phyloP scores from a whole-genome alignment of 2,888 invertebrate species.

The Rhopalosiphum nymphaeae region DNA sequence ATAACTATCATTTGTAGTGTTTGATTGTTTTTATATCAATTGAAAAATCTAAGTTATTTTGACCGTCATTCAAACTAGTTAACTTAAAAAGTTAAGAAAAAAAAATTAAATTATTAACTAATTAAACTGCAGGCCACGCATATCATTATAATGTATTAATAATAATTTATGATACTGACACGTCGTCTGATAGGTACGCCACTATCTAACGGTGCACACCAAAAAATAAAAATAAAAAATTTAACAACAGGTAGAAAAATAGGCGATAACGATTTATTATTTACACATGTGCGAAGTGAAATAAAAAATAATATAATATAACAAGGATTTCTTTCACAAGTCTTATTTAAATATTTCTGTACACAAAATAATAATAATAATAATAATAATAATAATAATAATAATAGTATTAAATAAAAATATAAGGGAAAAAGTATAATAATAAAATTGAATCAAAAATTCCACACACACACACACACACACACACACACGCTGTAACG shows the following conservation, averaged over 20 bases:
- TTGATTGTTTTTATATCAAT: neutral
- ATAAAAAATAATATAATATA: slow-evolving; percentile 63
- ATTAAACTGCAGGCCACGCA: neutral
- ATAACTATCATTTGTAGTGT: neutral
- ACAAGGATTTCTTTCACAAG: slow-evolving; percentile 61
- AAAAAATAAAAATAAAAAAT: neutral
- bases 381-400: slow-evolving; percentile 11
- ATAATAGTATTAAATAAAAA: slow-evolving; percentile 13
- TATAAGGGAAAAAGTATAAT: neutral
- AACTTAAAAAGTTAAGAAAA: neutral
- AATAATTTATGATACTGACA: neutral
- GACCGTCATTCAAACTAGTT: neutral
- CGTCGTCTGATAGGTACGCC: neutral
- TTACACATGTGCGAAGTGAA: slow-evolving; percentile 59
- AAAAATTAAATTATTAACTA: neutral
- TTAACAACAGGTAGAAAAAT: slow-evolving; percentile 37
- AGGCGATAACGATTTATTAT: slow-evolving; percentile 64
- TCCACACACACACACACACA: neutral
- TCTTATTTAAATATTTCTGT: slow-evolving; percentile 62
- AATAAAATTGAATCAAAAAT: slow-evolving; percentile 20
- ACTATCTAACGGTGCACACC: too few species aligned
- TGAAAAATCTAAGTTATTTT: neutral
- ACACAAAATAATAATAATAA: slow-evolving; percentile 10
- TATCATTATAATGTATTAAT: neutral
- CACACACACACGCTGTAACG: neutral